These are phyloP conservation scores for Notechis scutatus DNA, from an alignment of 2,113 vertebrate species.

Conservation along the genomic window DNA sequence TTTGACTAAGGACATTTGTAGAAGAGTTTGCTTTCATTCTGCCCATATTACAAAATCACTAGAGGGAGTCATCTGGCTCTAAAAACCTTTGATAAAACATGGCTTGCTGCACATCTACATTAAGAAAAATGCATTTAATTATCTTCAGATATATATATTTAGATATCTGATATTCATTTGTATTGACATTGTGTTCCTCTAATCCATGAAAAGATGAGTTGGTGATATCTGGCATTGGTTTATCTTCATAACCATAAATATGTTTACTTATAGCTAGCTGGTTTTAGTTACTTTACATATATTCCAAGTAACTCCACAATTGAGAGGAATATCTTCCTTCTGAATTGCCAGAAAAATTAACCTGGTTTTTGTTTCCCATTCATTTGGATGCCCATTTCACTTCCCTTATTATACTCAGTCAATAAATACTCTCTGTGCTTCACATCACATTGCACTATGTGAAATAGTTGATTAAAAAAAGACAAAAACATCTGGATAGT, in stretches of 20 bases:
- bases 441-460: not conserved
- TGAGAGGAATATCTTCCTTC: not conserved
- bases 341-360: not conserved
- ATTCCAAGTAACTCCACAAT: not conserved
- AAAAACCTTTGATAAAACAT: not conserved
- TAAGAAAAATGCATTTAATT: not conserved
- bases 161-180: not conserved
- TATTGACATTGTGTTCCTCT: not conserved
- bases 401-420: not conserved
- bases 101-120: not conserved
- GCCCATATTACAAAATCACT: conserved; percentile 50
- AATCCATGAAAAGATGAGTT: not conserved
- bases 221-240: not conserved
- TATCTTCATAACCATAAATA: not conserved
- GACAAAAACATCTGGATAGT: too few relatives aligned
- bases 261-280: not conserved
- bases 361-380: not conserved
- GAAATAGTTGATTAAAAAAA: too few relatives aligned
- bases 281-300: not conserved
- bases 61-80: conserved; percentile 64
- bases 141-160: not conserved
- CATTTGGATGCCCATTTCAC: not conserved
- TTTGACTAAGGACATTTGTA: not conserved
- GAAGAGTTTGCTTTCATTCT: not conserved
- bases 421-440: not conserved